Evolutionary conservation across 23 tunicate genomes (phyloP).

Genomic region (Diplosoma virens): DNA sequence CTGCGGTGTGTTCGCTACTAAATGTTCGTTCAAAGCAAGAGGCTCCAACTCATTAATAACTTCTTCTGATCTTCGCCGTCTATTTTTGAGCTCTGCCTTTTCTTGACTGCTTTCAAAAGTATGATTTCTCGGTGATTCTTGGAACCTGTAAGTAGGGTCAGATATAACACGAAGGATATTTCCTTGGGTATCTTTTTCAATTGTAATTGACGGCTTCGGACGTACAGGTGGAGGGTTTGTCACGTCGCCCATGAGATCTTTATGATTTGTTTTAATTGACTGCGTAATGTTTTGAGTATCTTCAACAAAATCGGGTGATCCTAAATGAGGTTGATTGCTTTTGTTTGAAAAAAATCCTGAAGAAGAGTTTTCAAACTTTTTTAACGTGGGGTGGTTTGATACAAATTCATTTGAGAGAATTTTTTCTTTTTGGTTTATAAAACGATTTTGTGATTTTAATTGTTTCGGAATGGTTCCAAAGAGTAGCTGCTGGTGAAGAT

Average conservation of each 20-base stretch:
- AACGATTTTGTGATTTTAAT: too few relatives aligned
- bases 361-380: too few relatives aligned
- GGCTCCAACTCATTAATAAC: background rate
- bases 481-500: slow-evolving; percentile 42
- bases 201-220: slow-evolving; percentile 73
- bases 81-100: background rate
- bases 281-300: too few relatives aligned
- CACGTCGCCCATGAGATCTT: too few relatives aligned
- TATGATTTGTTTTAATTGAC: too few relatives aligned
- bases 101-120: background rate
- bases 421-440: too few relatives aligned
- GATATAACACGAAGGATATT: slow-evolving; percentile 60
- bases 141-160: slow-evolving; percentile 23
- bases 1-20: too few relatives aligned
- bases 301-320: too few relatives aligned
- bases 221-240: slow-evolving; percentile 54
- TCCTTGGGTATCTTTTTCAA: slow-evolving; percentile 69
- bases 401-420: too few relatives aligned
- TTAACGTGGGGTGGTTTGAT: too few relatives aligned
- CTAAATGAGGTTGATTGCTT: too few relatives aligned
- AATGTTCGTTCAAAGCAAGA: background rate
- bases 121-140: background rate
- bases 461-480: slow-evolving; percentile 4
- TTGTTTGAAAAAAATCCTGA: too few relatives aligned
- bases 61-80: slow-evolving; percentile 20